Conservation (phyloP, 2,888 invertebrate genomes). For the Corbicula japonica region DNA sequence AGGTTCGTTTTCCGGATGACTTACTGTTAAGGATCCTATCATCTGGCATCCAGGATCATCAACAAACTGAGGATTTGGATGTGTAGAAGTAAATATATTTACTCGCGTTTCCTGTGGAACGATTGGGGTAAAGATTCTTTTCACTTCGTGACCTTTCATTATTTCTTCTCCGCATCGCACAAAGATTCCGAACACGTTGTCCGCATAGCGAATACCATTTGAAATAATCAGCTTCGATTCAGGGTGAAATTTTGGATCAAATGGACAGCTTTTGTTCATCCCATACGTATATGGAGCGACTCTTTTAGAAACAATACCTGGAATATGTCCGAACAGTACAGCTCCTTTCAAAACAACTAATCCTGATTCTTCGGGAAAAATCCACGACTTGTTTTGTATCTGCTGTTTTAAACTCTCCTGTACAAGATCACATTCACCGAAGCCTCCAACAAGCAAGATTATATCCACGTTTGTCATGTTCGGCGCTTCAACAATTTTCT, state of each 20-base stretch:
- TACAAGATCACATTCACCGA: slow-evolving; percentile 3
- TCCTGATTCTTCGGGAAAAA: neutral
- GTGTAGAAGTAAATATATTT: neutral
- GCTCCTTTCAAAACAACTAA: slow-evolving; percentile 8
- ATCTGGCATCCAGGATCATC: neutral
- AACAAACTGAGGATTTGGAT: neutral
- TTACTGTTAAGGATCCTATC: neutral
- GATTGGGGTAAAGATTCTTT: neutral
- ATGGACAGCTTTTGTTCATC: neutral
- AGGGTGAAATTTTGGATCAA: neutral
- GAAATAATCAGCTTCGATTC: neutral
- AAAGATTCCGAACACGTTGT: neutral
- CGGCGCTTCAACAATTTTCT: neutral
- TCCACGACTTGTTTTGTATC: neutral
- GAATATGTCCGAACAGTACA: neutral
- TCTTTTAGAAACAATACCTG: slow-evolving; percentile 1
- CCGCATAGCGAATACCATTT: neutral
- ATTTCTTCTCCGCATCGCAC: neutral
- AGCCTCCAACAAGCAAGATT: slow-evolving; percentile 17
- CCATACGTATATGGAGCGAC: neutral
- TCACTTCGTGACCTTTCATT: neutral
- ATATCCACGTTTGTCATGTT: neutral
- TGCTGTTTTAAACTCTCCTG: neutral
- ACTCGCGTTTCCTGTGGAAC: neutral
- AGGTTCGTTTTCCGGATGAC: slow-evolving; percentile 10